Conservation (phyloP, 1,140 invertebrate genomes). For the Hyles vespertilio region DNA sequence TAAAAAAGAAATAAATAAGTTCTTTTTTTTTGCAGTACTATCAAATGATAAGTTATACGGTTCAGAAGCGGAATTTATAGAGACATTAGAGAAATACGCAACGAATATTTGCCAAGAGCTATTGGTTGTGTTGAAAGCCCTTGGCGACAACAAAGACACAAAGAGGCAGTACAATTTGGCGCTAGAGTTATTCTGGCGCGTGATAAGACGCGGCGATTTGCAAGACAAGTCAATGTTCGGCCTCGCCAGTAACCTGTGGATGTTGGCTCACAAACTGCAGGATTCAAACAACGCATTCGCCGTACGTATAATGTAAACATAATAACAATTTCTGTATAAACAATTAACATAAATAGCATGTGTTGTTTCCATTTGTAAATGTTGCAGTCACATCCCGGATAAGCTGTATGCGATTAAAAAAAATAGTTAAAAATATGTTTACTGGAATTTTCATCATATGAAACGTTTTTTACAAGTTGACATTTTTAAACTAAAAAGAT, state of each 20-base stretch:
- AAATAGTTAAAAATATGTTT: too few species aligned
- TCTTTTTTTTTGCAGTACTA: constrained; percentile 82
- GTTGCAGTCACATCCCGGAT: too few species aligned
- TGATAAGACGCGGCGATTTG: constrained; percentile 85
- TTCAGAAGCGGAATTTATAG: constrained; percentile 89
- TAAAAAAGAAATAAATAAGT: constrained; percentile 3
- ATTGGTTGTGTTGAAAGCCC: constrained; percentile 82
- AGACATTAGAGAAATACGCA: constrained; percentile 87
- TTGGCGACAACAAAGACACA: constrained; percentile 77
- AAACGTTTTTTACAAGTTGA: too few species aligned
- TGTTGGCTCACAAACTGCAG: constrained; percentile 76
- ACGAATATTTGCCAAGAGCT: constrained; percentile 87
- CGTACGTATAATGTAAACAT: not conserved
- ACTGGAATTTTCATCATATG: too few species aligned
- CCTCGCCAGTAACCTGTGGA: constrained; percentile 87
- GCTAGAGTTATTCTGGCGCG: constrained; percentile 84
- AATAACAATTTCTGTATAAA: too few species aligned
- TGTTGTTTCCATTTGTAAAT: too few species aligned
- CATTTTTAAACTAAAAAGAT: too few species aligned
- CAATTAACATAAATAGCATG: too few species aligned
- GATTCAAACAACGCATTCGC: constrained; percentile 56
- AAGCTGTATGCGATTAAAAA: too few species aligned
- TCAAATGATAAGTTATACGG: constrained; percentile 97
- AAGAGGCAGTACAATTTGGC: constrained; percentile 82
- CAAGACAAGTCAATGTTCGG: constrained; percentile 76